A percentile compares a stretch with the other conserved stretches of the same genome.
Evolutionary conservation across 2,888 invertebrate species (phyloP).

Genomic region (Neria commutata): DNA sequence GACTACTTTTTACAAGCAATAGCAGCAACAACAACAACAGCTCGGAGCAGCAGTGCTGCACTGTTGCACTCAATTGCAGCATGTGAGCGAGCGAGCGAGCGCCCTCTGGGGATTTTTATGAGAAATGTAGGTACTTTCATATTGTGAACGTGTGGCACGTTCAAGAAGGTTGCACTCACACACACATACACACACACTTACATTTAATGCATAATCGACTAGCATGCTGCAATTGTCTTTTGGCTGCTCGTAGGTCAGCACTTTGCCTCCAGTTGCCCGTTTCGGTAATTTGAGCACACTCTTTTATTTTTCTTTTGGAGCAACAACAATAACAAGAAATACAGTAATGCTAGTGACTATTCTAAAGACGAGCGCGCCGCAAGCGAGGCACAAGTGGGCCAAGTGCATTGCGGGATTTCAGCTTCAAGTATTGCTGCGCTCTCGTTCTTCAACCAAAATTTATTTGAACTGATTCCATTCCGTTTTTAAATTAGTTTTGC

Average conservation of each 20-base stretch:
- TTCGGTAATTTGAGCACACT: neutral
- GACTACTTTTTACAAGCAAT: neutral
- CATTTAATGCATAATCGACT: too few species aligned
- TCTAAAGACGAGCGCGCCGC: neutral
- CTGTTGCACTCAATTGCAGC: neutral
- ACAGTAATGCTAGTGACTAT: too few species aligned
- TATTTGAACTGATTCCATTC: neutral
- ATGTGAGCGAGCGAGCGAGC: neutral
- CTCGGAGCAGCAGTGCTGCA: too few species aligned
- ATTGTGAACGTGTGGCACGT: too few species aligned
- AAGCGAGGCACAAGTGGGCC: slow-evolving; percentile 14
- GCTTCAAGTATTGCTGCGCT: too few species aligned
- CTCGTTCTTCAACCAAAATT: too few species aligned
- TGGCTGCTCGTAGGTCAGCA: neutral
- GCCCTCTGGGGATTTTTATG: neutral
- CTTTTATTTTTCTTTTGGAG: neutral
- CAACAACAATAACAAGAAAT: slow-evolving; percentile 3
- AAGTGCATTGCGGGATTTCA: slow-evolving; percentile 3
- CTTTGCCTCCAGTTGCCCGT: neutral
- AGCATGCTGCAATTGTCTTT: slow-evolving; percentile 2
- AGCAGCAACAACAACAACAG: too few species aligned
- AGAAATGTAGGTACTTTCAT: neutral
- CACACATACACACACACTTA: too few species aligned
- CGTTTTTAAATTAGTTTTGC: too few species aligned
- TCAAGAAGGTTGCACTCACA: too few species aligned